A percentile compares a stretch with the other conserved stretches of the same genome.
Evolutionary conservation across 2,797 vertebrate species (phyloP).

Genomic region (Heliangelus exortis): DNA sequence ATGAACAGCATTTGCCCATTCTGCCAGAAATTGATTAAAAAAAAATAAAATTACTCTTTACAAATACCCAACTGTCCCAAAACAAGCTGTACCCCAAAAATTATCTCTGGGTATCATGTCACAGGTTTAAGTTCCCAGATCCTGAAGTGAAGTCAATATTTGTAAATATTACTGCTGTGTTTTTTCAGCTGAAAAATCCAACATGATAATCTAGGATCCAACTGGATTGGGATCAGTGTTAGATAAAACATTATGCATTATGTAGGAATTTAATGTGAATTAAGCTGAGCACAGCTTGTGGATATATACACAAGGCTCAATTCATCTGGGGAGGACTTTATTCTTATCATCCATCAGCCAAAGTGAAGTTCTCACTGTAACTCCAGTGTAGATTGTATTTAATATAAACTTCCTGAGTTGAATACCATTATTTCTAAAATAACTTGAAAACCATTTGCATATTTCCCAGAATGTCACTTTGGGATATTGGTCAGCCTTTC

Average conservation of each 20-base stretch:
- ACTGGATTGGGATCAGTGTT: not conserved
- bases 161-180: slow-evolving; percentile 37
- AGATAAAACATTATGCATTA: slow-evolving; percentile 36
- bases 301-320: slow-evolving; percentile 9
- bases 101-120: not conserved
- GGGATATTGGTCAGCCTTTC: slow-evolving; percentile 9
- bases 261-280: slow-evolving; percentile 49
- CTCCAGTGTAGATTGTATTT: slow-evolving; percentile 65
- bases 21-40: not conserved
- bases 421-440: slow-evolving; percentile 77
- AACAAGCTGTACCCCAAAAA: not conserved
- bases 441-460: slow-evolving; percentile 70
- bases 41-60: not conserved
- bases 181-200: slow-evolving; percentile 52
- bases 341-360: slow-evolving; percentile 72
- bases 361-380: slow-evolving; percentile 69
- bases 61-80: not conserved
- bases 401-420: slow-evolving; percentile 75
- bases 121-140: not conserved
- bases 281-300: not conserved
- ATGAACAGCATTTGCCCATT: not conserved
- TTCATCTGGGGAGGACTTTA: slow-evolving; percentile 54
- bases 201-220: slow-evolving; percentile 43
- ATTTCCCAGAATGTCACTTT: slow-evolving; percentile 53
- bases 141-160: slow-evolving; percentile 18